Conservation (phyloP, 2,797 vertebrate genomes). For the Caiman crocodilus region DNA sequence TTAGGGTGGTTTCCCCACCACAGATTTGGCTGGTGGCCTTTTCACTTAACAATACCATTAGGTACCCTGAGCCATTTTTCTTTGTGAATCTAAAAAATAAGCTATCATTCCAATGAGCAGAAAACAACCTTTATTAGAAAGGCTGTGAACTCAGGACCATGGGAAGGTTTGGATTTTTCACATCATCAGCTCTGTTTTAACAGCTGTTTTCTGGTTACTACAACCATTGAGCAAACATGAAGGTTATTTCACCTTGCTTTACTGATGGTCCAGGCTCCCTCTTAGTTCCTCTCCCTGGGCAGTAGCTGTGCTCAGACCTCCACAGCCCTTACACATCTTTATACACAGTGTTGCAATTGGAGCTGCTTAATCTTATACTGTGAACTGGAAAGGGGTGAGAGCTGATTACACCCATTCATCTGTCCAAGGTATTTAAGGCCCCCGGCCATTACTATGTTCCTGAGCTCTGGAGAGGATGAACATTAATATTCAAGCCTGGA, state of each 20-base stretch:
- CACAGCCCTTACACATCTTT: neutral
- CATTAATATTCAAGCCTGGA: neutral
- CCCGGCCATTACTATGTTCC: neutral
- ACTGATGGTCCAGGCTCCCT: conserved; percentile 36
- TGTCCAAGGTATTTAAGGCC: neutral
- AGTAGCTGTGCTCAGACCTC: neutral
- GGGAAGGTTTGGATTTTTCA: conserved; percentile 45
- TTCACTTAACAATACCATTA: conserved; percentile 52
- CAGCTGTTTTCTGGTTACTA: conserved; percentile 61
- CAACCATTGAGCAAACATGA: conserved; percentile 54
- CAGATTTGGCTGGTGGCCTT: conserved; percentile 19
- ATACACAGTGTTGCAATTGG: neutral
- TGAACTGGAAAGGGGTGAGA: neutral
- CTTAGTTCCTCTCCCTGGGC: conserved; percentile 41
- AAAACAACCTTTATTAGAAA: conserved; percentile 54
- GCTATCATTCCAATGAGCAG: conserved; percentile 46
- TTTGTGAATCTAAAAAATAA: conserved; percentile 50
- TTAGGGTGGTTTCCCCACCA: neutral
- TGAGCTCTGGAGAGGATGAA: neutral
- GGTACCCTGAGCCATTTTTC: conserved; percentile 49
- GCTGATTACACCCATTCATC: conserved; percentile 23
- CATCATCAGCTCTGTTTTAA: conserved; percentile 55
- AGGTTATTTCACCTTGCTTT: conserved; percentile 61
- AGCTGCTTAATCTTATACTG: conserved; percentile 13
- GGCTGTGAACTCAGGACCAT: neutral